These are phyloP conservation scores for Reticulitermes lucifugus DNA, from an alignment of 2,888 invertebrate species.

Conservation along the genomic window DNA sequence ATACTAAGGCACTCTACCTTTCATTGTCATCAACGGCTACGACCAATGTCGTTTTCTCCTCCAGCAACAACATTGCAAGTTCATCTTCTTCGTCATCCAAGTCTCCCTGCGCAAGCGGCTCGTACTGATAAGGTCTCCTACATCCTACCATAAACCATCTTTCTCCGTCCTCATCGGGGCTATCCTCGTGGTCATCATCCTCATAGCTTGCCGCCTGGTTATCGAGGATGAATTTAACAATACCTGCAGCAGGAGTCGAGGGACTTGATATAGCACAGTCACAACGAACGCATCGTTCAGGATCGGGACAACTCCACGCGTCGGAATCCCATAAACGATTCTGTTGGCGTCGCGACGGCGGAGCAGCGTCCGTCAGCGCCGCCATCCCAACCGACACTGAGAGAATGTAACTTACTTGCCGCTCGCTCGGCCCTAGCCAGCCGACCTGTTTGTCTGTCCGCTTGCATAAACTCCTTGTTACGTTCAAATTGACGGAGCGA, in stretches of 20 bases:
- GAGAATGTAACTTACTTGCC: background rate
- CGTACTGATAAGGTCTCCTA: conserved; percentile 48
- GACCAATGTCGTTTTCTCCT: background rate
- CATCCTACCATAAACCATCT: conserved; percentile 41
- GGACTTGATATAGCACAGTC: conserved; percentile 18
- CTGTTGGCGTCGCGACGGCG: conserved; percentile 40
- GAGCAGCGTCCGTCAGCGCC: conserved; percentile 39
- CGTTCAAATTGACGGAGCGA: background rate
- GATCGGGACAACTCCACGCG: conserved; percentile 47
- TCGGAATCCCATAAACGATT: conserved; percentile 18
- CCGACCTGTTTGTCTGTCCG: background rate
- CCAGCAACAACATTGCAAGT: background rate
- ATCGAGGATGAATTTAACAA: conserved; percentile 36
- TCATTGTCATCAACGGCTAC: background rate
- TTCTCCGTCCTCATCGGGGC: background rate
- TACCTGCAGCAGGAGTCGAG: conserved; percentile 9
- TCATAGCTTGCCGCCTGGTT: conserved; percentile 16
- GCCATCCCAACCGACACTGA: conserved; percentile 47
- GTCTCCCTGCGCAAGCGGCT: conserved; percentile 31
- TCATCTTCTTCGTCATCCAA: conserved; percentile 14
- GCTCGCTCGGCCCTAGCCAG: background rate
- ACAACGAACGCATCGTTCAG: conserved; percentile 46
- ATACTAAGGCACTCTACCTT: background rate
- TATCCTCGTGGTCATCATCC: background rate
- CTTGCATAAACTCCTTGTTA: background rate